A percentile compares a stretch with the other conserved stretches of the same genome.
Evolutionary conservation across 2,113 vertebrate genomes (phyloP).

Genomic region (Puffinus mauretanicus): DNA sequence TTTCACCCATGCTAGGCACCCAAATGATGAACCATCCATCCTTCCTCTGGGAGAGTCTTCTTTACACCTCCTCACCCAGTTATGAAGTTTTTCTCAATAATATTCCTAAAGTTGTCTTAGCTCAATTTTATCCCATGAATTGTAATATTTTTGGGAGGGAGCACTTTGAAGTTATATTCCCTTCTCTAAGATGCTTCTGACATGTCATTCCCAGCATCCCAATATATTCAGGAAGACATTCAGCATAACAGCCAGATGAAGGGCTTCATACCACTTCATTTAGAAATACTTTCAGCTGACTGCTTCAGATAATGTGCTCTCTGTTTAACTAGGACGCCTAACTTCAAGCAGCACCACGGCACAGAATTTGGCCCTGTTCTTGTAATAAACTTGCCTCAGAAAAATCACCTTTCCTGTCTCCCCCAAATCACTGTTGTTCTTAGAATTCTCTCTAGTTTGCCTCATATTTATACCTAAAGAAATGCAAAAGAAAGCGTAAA

Average conservation of each 20-base stretch:
- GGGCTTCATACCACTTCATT: not conserved
- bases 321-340: not conserved
- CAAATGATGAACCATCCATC: not conserved
- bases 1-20: not conserved
- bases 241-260: not conserved
- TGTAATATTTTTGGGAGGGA: not conserved
- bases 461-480: not conserved
- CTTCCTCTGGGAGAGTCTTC: not conserved
- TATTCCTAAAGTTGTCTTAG: not conserved
- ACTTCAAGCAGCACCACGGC: not conserved
- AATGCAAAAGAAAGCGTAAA: not conserved
- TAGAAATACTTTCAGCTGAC: not conserved
- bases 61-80: not conserved
- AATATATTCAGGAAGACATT: not conserved
- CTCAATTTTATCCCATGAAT: not conserved
- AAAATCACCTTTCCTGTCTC: not conserved
- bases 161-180: not conserved
- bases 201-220: not conserved
- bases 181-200: not conserved
- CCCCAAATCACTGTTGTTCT: not conserved
- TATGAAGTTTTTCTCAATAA: not conserved
- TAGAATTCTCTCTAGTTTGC: not conserved
- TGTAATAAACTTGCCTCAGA: not conserved
- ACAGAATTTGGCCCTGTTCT: not conserved
- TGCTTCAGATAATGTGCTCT: not conserved